Conservation (phyloP, 2,888 invertebrate genomes). For the Blera fallax region DNA sequence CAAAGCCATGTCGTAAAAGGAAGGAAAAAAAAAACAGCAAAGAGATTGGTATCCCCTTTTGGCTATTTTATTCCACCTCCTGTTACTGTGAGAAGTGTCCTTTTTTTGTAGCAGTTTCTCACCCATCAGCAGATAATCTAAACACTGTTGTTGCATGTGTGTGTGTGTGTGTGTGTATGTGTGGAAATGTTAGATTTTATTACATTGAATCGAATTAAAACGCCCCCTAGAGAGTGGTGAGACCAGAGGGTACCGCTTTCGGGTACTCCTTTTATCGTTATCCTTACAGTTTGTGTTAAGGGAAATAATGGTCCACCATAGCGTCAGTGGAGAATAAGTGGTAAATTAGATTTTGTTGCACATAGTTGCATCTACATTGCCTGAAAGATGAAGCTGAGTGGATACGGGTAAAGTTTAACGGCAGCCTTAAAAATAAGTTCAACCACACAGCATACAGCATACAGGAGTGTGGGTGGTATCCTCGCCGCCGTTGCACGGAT, state of each 20-base stretch:
- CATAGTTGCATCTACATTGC: constrained; percentile 48
- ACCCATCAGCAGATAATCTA: constrained; percentile 40
- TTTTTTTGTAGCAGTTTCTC: not conserved
- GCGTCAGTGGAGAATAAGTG: constrained; percentile 3
- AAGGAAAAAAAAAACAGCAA: not conserved
- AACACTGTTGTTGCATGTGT: constrained; percentile 35
- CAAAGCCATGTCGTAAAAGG: constrained; percentile 3
- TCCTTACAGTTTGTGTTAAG: not conserved
- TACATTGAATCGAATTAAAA: constrained; percentile 57
- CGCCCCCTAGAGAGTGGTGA: not conserved
- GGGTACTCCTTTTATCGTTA: not conserved
- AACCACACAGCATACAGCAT: not conserved
- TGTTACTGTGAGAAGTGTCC: not conserved
- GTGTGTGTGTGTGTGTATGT: not conserved
- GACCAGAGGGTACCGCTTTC: not conserved
- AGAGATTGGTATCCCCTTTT: not conserved
- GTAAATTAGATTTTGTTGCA: constrained; percentile 63
- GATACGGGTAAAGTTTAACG: constrained; percentile 41
- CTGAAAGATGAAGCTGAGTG: not conserved
- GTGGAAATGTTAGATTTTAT: constrained; percentile 45
- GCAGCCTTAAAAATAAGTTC: constrained; percentile 35
- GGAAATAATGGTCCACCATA: not conserved
- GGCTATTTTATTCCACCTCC: not conserved
- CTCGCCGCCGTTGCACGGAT: not conserved
- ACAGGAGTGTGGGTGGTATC: too few relatives aligned